These are phyloP conservation scores for Mycteria americana DNA, from an alignment of 2,797 vertebrate genomes.

Conservation along the genomic window DNA sequence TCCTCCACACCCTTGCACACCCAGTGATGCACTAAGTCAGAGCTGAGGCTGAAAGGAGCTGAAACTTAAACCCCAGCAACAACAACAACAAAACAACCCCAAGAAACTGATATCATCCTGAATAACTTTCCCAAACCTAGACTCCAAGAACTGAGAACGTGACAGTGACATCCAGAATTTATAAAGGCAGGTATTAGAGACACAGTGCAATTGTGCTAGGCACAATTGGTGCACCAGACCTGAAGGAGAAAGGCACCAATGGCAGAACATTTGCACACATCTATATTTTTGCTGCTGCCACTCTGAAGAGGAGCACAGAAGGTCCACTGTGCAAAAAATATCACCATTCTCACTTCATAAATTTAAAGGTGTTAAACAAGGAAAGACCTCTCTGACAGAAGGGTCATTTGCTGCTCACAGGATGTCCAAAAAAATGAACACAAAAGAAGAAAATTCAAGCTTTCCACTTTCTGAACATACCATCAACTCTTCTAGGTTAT, in stretches of 20 bases:
- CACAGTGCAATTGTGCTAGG: background rate
- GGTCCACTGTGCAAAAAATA: background rate
- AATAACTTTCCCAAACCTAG: background rate
- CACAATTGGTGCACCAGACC: background rate
- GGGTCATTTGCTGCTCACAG: slow-evolving; percentile 38
- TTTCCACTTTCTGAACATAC: background rate
- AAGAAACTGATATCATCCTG: background rate
- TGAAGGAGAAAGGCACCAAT: background rate
- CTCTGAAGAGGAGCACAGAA: background rate
- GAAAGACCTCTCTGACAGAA: slow-evolving; percentile 27
- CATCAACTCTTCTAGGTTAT: slow-evolving; percentile 3
- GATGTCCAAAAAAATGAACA: background rate
- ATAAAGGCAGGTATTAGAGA: slow-evolving; percentile 5
- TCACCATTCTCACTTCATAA: background rate
- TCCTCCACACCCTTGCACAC: background rate
- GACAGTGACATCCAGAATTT: background rate
- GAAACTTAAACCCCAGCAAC: rapidly evolving
- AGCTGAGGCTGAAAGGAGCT: background rate
- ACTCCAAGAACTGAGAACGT: background rate
- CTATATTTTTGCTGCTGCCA: slow-evolving; percentile 12
- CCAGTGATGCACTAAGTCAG: background rate
- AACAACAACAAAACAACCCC: background rate
- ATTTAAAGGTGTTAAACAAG: slow-evolving; percentile 22
- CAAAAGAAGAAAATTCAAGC: background rate
- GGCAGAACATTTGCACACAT: slow-evolving; percentile 1